Evolutionary conservation across 2,113 vertebrate genomes (phyloP).

Genomic region (Osmerus eperlanus): DNA sequence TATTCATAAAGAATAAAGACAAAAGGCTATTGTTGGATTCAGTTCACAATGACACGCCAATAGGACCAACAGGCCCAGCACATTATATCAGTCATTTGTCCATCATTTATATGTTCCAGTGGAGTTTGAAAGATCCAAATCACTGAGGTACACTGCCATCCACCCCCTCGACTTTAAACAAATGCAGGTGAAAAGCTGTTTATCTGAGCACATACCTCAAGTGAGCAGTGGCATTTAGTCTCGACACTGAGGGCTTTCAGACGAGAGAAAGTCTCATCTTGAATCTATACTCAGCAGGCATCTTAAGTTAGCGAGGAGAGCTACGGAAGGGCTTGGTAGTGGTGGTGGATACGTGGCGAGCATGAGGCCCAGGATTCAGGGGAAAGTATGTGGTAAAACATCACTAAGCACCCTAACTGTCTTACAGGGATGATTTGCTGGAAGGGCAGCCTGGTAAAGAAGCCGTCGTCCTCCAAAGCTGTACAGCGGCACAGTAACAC

Average conservation of each 20-base stretch:
- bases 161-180: background rate
- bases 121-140: no score
- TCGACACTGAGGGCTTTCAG: background rate
- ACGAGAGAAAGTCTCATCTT: background rate
- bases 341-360: background rate
- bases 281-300: background rate
- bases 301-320: background rate
- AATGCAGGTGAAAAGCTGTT: background rate
- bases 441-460: constrained; percentile 18
- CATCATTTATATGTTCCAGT: no score
- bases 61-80: no score
- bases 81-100: no score
- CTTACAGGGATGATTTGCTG: constrained; percentile 44
- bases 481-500: constrained; percentile 41
- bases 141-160: background rate
- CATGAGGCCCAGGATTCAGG: constrained; percentile 20
- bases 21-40: background rate
- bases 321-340: background rate
- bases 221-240: background rate
- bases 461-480: constrained; percentile 37
- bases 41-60: background rate
- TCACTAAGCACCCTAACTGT: constrained; percentile 16
- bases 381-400: background rate
- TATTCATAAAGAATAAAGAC: background rate
- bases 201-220: constrained; percentile 11